phyloP scores from a whole-genome alignment of 2,113 vertebrate genomes.

The Tetrao urogallus region DNA sequence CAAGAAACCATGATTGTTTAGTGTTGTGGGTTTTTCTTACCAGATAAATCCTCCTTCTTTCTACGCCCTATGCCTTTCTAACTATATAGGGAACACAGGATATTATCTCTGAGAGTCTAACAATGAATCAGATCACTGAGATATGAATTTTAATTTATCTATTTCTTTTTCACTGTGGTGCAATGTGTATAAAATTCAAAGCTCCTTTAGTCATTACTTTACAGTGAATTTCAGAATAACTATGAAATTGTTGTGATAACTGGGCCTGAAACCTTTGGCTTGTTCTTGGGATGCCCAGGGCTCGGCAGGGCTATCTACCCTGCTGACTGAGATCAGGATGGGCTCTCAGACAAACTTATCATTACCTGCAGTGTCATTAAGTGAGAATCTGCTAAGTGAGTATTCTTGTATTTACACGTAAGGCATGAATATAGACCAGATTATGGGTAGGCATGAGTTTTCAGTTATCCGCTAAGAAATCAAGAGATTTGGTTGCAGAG shows the following conservation, averaged over 20 bases:
- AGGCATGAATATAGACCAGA: background rate
- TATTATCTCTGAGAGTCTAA: background rate
- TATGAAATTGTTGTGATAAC: background rate
- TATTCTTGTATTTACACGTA: background rate
- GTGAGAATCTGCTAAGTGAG: background rate
- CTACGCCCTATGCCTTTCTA: background rate
- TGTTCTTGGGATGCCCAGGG: background rate
- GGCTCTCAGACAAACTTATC: background rate
- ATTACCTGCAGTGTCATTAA: background rate
- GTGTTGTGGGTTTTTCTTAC: background rate
- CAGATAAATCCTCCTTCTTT: background rate
- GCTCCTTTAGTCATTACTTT: background rate
- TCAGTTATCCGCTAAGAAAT: background rate
- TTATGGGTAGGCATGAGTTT: background rate
- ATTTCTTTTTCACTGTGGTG: background rate
- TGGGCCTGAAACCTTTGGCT: background rate
- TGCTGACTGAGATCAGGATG: accelerated
- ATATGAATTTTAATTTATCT: background rate
- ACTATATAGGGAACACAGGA: background rate
- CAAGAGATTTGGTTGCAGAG: background rate
- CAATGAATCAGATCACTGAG: background rate
- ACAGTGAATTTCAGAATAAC: background rate
- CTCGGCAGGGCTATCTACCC: background rate
- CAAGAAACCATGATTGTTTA: background rate
- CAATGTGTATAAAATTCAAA: background rate